Percentiles rank a stretch among this genome's conserved stretches.
Evolutionary conservation across 1,140 invertebrate genomes (phyloP).

Genomic region (Drosophila yakuba): DNA sequence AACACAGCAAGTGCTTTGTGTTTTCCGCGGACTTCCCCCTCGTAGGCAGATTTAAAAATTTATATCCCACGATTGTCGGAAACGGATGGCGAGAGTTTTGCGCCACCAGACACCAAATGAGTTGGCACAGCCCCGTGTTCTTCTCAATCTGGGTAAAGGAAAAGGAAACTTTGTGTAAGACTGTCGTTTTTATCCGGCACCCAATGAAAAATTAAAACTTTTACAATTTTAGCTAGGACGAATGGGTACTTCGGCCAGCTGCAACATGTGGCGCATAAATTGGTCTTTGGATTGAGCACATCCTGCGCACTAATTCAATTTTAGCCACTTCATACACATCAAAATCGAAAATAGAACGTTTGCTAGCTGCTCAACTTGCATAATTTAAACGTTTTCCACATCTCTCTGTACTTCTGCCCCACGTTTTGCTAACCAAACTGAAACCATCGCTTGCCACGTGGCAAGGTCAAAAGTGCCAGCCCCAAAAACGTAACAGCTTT

Average conservation of each 20-base stretch:
- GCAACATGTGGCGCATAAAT: conserved; percentile 33
- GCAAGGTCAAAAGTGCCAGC: conserved; percentile 26
- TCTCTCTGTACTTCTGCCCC: neutral
- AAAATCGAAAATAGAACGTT: conserved; percentile 28
- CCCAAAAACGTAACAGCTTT: conserved; percentile 23
- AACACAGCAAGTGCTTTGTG: conserved; percentile 14
- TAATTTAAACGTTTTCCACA: conserved; percentile 41
- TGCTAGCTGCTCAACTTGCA: conserved; percentile 41
- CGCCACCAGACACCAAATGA: conserved; percentile 58
- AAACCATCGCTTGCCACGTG: conserved; percentile 29
- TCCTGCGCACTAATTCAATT: conserved; percentile 63
- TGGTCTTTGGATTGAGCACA: conserved; percentile 30
- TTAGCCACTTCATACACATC: conserved; percentile 24
- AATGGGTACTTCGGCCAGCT: conserved; percentile 22
- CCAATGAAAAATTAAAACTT: conserved; percentile 58
- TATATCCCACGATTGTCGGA: conserved; percentile 59
- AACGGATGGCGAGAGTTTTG: conserved; percentile 58
- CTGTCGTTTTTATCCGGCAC: conserved; percentile 21
- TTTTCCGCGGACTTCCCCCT: conserved; percentile 20
- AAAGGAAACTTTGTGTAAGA: conserved; percentile 7
- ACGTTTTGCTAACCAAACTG: conserved; percentile 11
- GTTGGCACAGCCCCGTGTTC: conserved; percentile 49
- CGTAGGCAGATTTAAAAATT: conserved; percentile 61
- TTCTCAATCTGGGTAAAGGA: conserved; percentile 20
- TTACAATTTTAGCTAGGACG: conserved; percentile 47